Percentiles rank a stretch among this genome's conserved stretches.
These are phyloP conservation scores for Manis crassicaudata DNA, from an alignment of 2,797 vertebrate genomes.

Conservation along the genomic window DNA sequence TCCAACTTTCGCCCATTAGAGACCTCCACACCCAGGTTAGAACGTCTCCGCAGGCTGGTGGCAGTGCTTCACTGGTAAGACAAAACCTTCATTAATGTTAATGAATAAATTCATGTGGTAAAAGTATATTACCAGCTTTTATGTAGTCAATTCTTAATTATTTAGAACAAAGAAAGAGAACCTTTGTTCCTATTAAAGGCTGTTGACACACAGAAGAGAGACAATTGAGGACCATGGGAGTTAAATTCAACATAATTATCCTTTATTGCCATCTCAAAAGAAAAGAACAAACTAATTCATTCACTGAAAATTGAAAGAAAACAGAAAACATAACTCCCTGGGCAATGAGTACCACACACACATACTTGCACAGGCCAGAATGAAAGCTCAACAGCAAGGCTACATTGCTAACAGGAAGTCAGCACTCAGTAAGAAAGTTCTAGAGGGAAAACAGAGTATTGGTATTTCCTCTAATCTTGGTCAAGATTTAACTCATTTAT, in stretches of 20 bases:
- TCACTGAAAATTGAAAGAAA: conserved; percentile 49
- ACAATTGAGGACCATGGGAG: not conserved
- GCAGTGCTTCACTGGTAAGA: not conserved
- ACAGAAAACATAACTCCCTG: conserved; percentile 22
- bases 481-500: not conserved
- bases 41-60: not conserved
- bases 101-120: not conserved
- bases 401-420: not conserved
- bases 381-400: not conserved
- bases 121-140: not conserved
- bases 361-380: not conserved
- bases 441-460: not conserved
- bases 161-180: conserved; percentile 50
- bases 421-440: not conserved
- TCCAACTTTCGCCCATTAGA: not conserved
- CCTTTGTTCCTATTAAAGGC: conserved; percentile 22
- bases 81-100: not conserved
- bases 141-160: conserved; percentile 48
- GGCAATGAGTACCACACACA: not conserved
- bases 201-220: conserved; percentile 6
- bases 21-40: rapidly evolving
- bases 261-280: not conserved
- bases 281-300: conserved; percentile 25
- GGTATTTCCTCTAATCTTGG: not conserved
- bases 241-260: conserved; percentile 50